Base-by-base conservation (phyloP, 2,113 vertebrate species). In the Dipodomys merriami region DNA sequence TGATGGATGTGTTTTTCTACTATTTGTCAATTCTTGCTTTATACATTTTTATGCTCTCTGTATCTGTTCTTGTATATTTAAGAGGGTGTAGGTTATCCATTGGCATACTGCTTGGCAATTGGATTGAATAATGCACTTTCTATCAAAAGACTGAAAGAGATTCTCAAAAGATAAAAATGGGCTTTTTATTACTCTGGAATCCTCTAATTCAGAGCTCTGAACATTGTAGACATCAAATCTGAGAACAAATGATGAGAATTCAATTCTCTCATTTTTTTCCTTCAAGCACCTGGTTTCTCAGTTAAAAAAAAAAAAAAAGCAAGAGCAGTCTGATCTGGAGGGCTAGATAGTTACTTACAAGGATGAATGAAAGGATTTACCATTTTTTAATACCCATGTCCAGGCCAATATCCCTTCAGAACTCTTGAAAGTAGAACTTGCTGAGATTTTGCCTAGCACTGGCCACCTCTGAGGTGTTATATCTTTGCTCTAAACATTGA, bases 331-430 rank as follows among this genome's bases (percentile, higher is more conserved):
- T n/a, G 69, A 57, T 39, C 1, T 8, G 35, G 60, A 73, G 64
- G 35, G n/a, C 62, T 12, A 0, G 81, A 85, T 30, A 30, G 80
- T 57, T 29, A 71, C 44, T 4, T 44, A 57, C 57, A 60, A 73
- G 69, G 65, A 53, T 72, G 62, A 86, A 44, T 20, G 49, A 39
- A 57, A 91, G 62, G 46, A 84, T 46, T 62, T 68, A 33, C 12
- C 72, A 39, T 53, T 69, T 93, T 83, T 69, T 57, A 90, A 81
- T 88, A 84, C 81, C 78, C 90, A 89, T 23, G 30, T 76, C 33
- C 35, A 78, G 60, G 53, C 23, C 39, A 79, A 73, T 20, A 20
- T 91, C 60, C 67, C 39, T 86, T 82, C 1, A 29, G 69, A 88
- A 35, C 27, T n/a, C 68, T 77, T 83, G 68, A 77, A 60, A 64